Evolutionary conservation across 2,888 invertebrate species (phyloP), one percentile per base, ranked within the genome.

Genomic region (Rotaria socialis): DNA sequence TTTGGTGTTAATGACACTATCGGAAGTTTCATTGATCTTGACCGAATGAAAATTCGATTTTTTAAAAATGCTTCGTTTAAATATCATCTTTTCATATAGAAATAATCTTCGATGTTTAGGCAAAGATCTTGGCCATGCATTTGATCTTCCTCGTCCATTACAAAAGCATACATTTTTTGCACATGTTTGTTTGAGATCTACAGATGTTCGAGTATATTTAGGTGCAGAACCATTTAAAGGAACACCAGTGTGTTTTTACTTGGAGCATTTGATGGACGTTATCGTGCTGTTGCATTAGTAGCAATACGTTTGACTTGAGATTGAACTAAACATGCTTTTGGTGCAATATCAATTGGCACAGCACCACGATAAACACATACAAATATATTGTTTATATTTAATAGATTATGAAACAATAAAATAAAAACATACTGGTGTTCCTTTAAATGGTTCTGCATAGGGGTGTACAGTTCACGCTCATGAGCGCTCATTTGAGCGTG

Each of bases 161-260:
- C 88, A 88, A 85, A 89, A 89, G 88, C 93, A 94, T 87, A 93
- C 94, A n/a, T 95, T 96, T 90, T 97, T 94, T 91, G 97, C 99
- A 10, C 94, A 98, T 24, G 95, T 99, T 88, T 74, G 88, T 85
- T 90, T 92, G 86, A 90, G 94, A 93, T 98, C 98, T 93, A 97
- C 98, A 24, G 96, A 97, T 91, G 95, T 99, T 93, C 93, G 94
- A 55, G 96, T 98, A 89, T 98, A 98, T 92, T 98, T 99, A 93
- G 98, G 98, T 10, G 75, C 43, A 47, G 56, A 75, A 22, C 27
- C 41, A 41, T 86, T 86, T 41, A n/a, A 47, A 58, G 22, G 0
- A 41, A 14, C 22, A 19, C 86, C 86, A 14, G 24, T 85, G 47
- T 55, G 27, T 35, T 0, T 96, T 97, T 89, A 96, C 95, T 92